These are phyloP conservation scores for Calameuta idolon DNA, from an alignment of 2,888 invertebrate species.

Conservation along the genomic window DNA sequence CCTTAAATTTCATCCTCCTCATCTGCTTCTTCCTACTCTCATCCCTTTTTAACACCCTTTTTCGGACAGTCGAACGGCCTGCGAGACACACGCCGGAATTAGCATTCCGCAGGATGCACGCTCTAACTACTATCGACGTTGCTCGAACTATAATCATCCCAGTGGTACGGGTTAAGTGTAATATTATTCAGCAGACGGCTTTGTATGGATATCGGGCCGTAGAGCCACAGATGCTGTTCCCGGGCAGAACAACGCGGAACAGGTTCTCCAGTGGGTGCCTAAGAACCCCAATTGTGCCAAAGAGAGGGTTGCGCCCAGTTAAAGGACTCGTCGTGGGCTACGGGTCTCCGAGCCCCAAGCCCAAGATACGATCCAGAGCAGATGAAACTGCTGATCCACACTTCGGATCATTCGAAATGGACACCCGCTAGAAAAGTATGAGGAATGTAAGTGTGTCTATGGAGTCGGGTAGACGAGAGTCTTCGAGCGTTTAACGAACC, in stretches of 20 bases:
- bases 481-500: slow-evolving; percentile 5
- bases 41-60: not conserved
- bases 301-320: not conserved
- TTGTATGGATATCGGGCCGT: slow-evolving; percentile 63
- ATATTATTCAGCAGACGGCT: slow-evolving; percentile 67
- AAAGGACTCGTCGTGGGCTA: not conserved
- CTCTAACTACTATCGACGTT: slow-evolving; percentile 67
- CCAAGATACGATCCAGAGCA: not conserved
- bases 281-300: slow-evolving; percentile 43
- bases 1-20: not conserved
- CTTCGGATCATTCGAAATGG: not conserved
- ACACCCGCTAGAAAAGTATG: not conserved
- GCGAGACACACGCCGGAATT: slow-evolving; percentile 50
- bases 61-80: slow-evolving; percentile 15
- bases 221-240: slow-evolving; percentile 63
- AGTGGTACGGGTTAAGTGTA: slow-evolving; percentile 64
- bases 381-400: not conserved
- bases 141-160: slow-evolving; percentile 66
- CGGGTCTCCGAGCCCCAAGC: not conserved
- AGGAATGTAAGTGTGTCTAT: not conserved
- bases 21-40: not conserved
- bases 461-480: not conserved
- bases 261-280: slow-evolving; percentile 53
- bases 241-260: not conserved
- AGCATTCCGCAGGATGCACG: slow-evolving; percentile 67